phyloP scores from a whole-genome alignment of 2,797 vertebrate species.

The Enteromius trimaculatus region DNA sequence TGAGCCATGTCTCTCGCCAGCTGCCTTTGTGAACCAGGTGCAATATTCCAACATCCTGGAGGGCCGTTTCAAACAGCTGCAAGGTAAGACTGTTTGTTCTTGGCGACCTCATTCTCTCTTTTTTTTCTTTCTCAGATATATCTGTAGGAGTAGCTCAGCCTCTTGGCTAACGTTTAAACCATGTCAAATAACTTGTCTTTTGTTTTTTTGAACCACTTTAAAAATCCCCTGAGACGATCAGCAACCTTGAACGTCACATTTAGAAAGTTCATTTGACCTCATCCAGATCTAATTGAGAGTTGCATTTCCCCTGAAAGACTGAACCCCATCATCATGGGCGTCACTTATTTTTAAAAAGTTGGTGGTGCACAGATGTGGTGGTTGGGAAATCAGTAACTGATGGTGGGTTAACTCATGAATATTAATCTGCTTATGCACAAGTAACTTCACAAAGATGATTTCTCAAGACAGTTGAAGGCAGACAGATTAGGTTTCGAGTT shows the following conservation, averaged over 20 bases:
- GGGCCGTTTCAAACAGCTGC: conserved; percentile 92
- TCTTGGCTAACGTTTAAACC: background rate
- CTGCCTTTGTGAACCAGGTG: conserved; percentile 89
- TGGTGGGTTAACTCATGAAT: background rate
- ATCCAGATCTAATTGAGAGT: conserved; percentile 4
- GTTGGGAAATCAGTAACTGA: conserved; percentile 8
- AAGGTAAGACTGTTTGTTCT: conserved; percentile 82
- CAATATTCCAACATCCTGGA: conserved; percentile 91
- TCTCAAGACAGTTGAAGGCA: background rate
- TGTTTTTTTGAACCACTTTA: conserved; percentile 3
- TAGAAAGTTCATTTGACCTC: conserved; percentile 2
- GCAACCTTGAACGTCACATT: background rate
- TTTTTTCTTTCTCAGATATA: background rate
- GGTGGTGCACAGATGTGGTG: background rate
- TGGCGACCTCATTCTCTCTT: background rate
- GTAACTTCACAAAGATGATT: background rate
- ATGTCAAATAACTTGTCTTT: background rate
- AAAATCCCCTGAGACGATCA: background rate
- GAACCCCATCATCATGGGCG: background rate
- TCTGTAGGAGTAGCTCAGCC: conserved; percentile 12
- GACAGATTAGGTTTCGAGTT: background rate
- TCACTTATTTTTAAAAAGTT: conserved; percentile 10
- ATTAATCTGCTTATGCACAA: background rate
- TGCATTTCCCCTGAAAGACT: background rate
- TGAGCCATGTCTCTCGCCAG: conserved; percentile 84